Evolutionary conservation across 2,888 invertebrate genomes (phyloP), one percentile per base, ranked within the genome.

Genomic region (Carterocephalus palaemon): DNA sequence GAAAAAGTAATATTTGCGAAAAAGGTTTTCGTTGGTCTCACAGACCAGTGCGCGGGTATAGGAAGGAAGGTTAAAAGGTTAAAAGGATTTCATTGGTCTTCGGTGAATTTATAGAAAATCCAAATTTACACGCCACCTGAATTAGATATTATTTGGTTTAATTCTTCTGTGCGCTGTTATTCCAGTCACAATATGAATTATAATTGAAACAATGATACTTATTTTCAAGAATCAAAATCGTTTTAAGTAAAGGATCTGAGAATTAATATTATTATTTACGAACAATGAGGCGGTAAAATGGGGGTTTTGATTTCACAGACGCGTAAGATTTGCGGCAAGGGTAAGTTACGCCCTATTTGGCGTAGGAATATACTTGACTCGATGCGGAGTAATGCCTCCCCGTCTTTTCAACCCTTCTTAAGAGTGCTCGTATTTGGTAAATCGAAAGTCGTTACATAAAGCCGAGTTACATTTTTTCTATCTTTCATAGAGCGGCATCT

Each of bases 401-500:
- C 46, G 36, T 47, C 67, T 60, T 62, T 66, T 67, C 70, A 77
- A 77, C 77, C 77, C 79, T 76, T 75, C 67, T 73, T 59, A 62
- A 79, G 74, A 69, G 78, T 73, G 67, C 77, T 81, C 69, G 70
- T 74, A 73, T 68, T 71, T 73, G 71, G 71, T 74, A 77, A 82
- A 81, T 81, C 77, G 79, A 79, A 83, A 80, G 74, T 75, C 79
- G 79, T 81, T 79, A 77, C 75, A 78, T 69, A 76, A 76, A 79
- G 72, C 73, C 70, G 72, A 76, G 71, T 77, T 75, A 75, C 70
- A 70, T 72, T 75, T 77, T 76, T 68, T 52, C 70, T 62, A 71
- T 70, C 69, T 66, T 60, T 72, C 73, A 70, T 71, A 67, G 63
- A 67, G 64, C 60, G 53, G 55, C 64, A 59, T 70, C 67, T 60